Conservation (phyloP, 2,797 vertebrate species). For the Lophotriccus pileatus region DNA sequence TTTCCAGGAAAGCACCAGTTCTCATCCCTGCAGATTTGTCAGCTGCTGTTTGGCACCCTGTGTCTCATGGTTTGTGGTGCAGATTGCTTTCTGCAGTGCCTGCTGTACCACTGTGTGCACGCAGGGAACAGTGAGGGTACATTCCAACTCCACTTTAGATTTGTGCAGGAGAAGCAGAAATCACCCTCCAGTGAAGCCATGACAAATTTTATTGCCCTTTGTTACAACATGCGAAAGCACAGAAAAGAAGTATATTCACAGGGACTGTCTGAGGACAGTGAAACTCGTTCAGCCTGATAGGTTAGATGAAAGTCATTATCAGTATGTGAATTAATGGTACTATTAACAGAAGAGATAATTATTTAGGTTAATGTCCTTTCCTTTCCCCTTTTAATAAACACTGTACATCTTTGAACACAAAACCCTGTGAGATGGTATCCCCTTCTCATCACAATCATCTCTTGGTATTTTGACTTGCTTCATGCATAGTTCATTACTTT, state of each 20-base stretch:
- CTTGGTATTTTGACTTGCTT: background rate
- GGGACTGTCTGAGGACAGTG: background rate
- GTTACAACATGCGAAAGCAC: background rate
- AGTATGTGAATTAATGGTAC: background rate
- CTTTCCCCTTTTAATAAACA: background rate
- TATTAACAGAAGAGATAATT: background rate
- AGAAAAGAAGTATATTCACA: background rate
- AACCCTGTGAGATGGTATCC: background rate
- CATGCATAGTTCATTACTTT: background rate
- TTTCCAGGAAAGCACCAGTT: background rate
- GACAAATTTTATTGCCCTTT: background rate
- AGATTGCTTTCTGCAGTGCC: background rate
- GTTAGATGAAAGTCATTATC: background rate
- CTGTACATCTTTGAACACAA: background rate
- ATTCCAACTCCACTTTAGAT: background rate
- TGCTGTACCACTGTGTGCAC: background rate
- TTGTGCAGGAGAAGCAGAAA: background rate
- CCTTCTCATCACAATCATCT: background rate
- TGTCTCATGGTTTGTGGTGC: background rate
- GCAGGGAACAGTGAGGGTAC: background rate
- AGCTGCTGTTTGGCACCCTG: background rate
- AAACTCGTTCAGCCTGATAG: background rate
- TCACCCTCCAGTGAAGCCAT: background rate
- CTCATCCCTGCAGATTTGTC: background rate
- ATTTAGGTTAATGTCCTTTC: background rate